A percentile compares a stretch with the other conserved stretches of the same genome.
Evolutionary conservation across 2,888 invertebrate genomes (phyloP).

Genomic region (Amiota communis): DNA sequence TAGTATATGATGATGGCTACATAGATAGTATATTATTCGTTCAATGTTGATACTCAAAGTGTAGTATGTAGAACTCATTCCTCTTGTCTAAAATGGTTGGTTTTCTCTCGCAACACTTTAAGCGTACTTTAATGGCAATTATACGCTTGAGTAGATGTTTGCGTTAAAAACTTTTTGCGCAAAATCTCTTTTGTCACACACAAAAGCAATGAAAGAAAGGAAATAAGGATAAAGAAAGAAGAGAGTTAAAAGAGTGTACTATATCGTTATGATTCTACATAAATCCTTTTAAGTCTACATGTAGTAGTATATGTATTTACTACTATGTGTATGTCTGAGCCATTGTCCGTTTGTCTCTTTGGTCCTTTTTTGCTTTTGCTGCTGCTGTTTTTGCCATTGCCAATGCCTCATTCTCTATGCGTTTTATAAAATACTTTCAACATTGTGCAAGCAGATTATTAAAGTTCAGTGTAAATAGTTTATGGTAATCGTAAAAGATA

Average conservation of each 20-base stretch:
- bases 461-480: slow-evolving; percentile 60
- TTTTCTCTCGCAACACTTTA: slow-evolving; percentile 39
- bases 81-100: slow-evolving; percentile 29
- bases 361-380: too few relatives aligned
- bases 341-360: slow-evolving; percentile 19
- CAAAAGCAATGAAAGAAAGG: slow-evolving; percentile 2
- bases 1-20: slow-evolving; percentile 8
- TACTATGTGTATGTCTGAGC: slow-evolving; percentile 16
- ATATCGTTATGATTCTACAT: slow-evolving; percentile 44
- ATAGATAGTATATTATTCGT: slow-evolving; percentile 1
- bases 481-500: slow-evolving; percentile 59
- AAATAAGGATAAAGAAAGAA: too few relatives aligned
- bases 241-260: too few relatives aligned
- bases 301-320: slow-evolving; percentile 36
- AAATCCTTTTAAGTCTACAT: slow-evolving; percentile 53
- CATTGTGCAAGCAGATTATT: slow-evolving; percentile 45
- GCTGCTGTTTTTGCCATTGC: too few relatives aligned
- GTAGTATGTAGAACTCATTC: neutral
- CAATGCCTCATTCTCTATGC: slow-evolving; percentile 32
- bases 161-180: slow-evolving; percentile 45
- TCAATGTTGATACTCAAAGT: too few relatives aligned
- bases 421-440: slow-evolving; percentile 25
- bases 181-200: slow-evolving; percentile 33
- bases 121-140: slow-evolving; percentile 62
- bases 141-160: slow-evolving; percentile 51